phyloP scores from a whole-genome alignment of 2,888 invertebrate genomes.

The Scotopteryx bipunctaria region DNA sequence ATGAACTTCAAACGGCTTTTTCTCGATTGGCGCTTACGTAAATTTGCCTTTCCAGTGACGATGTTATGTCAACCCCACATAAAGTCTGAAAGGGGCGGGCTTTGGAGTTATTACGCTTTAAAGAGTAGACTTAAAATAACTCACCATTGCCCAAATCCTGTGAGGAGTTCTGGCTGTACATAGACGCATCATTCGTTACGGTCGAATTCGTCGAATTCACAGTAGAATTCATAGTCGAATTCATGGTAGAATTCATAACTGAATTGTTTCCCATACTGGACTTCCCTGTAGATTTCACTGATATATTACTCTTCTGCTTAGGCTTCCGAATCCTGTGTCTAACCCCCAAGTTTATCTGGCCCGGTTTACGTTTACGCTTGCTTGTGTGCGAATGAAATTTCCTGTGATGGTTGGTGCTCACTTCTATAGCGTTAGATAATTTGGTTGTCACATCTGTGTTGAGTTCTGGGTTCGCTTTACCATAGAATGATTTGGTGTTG shows the following conservation, averaged over 20 bases:
- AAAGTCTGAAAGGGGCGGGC: too few species aligned
- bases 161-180: slow-evolving; percentile 62
- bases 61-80: too few species aligned
- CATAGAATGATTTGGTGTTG: slow-evolving; percentile 82
- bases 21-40: too few species aligned
- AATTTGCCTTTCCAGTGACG: too few species aligned
- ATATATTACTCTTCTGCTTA: slow-evolving; percentile 69
- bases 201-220: slow-evolving; percentile 37
- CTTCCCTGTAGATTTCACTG: slow-evolving; percentile 35
- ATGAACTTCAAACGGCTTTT: too few species aligned
- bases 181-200: slow-evolving; percentile 47
- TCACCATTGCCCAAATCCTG: slow-evolving; percentile 67
- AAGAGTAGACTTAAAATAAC: slow-evolving; percentile 38
- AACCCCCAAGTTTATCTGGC: slow-evolving; percentile 87
- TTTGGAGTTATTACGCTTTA: too few species aligned
- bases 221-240: slow-evolving; percentile 7
- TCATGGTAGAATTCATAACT: slow-evolving; percentile 8
- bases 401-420: slow-evolving; percentile 47
- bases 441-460: slow-evolving; percentile 59
- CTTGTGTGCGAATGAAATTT: slow-evolving; percentile 58
- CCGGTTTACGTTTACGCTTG: slow-evolving; percentile 67
- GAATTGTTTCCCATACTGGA: slow-evolving; percentile 31
- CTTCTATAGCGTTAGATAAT: slow-evolving; percentile 64
- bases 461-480: slow-evolving; percentile 72
- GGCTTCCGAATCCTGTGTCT: slow-evolving; percentile 85